Conservation (phyloP, 2,888 invertebrate species). For the Didymodactylos carnosus region DNA sequence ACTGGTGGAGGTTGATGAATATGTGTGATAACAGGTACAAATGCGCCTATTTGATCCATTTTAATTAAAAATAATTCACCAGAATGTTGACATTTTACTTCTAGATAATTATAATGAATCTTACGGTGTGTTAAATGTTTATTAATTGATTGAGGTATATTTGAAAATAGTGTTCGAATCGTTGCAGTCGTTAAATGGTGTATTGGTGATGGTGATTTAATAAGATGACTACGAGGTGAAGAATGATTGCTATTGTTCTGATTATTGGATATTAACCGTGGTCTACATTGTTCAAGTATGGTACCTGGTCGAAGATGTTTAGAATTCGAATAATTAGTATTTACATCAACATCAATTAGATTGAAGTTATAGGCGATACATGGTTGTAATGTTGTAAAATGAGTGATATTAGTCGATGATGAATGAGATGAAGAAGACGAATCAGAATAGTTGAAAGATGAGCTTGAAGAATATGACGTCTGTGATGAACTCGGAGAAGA, state of each 20-base stretch:
- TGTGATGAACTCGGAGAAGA: too few species aligned
- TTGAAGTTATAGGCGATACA: not conserved
- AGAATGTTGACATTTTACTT: not conserved
- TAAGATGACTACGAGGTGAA: not conserved
- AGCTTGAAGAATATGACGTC: too few species aligned
- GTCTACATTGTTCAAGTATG: not conserved
- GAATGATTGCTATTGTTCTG: not conserved
- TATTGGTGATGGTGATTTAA: not conserved
- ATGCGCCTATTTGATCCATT: not conserved
- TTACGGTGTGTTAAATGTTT: not conserved
- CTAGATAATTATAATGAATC: not conserved
- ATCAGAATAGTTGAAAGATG: too few species aligned
- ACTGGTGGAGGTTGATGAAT: not conserved
- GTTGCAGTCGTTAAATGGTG: too few species aligned
- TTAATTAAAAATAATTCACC: not conserved
- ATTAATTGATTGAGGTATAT: not conserved
- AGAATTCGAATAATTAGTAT: not conserved
- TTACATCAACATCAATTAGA: too few species aligned
- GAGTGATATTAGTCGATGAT: not conserved
- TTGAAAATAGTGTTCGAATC: not conserved
- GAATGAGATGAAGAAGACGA: not conserved
- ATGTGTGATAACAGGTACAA: not conserved
- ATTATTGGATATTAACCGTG: not conserved
- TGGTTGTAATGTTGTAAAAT: not conserved
- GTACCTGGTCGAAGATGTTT: not conserved